Evolutionary conservation across 2,797 vertebrate genomes (phyloP), one percentile per base, ranked within the genome.

Genomic region (Lutra lutra): DNA sequence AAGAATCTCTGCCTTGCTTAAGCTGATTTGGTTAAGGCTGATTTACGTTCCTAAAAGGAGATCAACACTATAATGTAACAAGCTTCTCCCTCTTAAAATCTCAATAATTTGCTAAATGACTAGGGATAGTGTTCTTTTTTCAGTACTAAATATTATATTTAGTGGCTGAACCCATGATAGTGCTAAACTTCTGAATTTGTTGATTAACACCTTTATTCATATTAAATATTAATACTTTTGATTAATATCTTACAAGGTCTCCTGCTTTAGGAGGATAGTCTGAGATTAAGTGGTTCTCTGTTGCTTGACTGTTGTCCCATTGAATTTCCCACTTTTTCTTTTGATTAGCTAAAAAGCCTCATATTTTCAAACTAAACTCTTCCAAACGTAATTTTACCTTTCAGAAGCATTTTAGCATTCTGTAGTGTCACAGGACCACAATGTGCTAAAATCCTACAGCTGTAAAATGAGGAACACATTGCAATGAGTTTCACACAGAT

Each of bases 51-150:
- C n/a, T 88, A 29, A 84, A 80, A 56, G 70, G 17, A 92, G 72
- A 38, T 54, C 62, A 79, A 68, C 10, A 68, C 6, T 82, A 35
- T 78, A 66, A 89, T 40, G 89, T 72, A 91, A 66, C 32, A 68
- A 75, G 62, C 25, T 91, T 84, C 92, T 54, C 40, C 9, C 48
- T 54, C 7, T 35, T 94, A 66, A 95, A 86, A 97, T 89, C 5
- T 25, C 48, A 82, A 86, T 25, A 72, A 75, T 94, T 85, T 88
- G 60, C 78, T 87, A 82, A 86, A 54, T 89, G 82, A 72, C 25
- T 86, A 77, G 82, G 51, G 89, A 90, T n/a, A 82, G 38, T 48
- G 10, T 54, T 88, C 25, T 90, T 51, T 25, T 85, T 75, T 46
- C 64, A 82, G 51, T 77, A 72, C 8, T 77, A 38, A 82, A 77